phyloP scores from a whole-genome alignment of 2,888 invertebrate genomes.

The Empis livida region DNA sequence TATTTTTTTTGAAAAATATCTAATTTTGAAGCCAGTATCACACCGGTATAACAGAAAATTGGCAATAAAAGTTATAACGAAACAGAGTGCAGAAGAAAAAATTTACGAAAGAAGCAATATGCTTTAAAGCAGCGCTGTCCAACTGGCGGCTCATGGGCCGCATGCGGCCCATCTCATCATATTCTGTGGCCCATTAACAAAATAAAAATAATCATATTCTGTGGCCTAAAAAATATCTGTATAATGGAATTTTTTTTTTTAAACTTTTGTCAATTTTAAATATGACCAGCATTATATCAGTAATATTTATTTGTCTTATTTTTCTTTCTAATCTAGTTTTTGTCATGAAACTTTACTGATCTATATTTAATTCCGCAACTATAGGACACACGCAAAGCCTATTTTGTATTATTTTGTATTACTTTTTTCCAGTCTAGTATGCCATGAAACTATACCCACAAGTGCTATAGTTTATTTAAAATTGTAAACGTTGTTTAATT shows the following conservation, averaged over 20 bases:
- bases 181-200: not conserved
- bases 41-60: no score
- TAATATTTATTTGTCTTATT: not conserved
- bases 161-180: not conserved
- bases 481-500: not conserved
- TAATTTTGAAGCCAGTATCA: no score
- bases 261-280: not conserved
- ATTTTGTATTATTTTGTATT: not conserved
- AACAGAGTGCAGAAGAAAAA: no score
- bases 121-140: not conserved
- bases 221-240: not conserved
- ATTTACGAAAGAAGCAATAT: no score
- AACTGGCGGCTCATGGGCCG: slow-evolving; percentile 2
- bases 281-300: not conserved
- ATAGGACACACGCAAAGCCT: not conserved
- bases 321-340: not conserved
- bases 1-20: no score
- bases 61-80: no score
- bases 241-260: not conserved
- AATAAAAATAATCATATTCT: not conserved
- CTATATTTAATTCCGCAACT: not conserved
- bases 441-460: not conserved
- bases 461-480: not conserved
- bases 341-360: not conserved
- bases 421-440: not conserved